phyloP scores from a whole-genome alignment of 2,797 vertebrate genomes.

The Paratrypauchen microcephalus region DNA sequence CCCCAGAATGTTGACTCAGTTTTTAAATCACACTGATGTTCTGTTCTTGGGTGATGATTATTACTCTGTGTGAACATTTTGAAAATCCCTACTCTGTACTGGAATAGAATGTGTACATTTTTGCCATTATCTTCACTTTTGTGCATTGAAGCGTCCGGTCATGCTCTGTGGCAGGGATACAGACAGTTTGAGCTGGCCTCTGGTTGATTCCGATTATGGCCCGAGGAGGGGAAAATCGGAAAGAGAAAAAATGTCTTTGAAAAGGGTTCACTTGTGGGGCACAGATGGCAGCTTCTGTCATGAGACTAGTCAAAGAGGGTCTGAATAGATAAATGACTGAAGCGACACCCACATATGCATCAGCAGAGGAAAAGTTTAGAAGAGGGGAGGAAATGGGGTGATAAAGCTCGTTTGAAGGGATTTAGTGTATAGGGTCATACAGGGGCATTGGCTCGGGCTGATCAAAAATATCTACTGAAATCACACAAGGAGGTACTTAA shows the following conservation, averaged over 20 bases:
- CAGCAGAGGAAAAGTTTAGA: not conserved
- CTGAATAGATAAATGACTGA: not conserved
- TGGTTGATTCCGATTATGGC: conserved; percentile 1
- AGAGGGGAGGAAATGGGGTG: not conserved
- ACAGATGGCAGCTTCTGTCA: conserved; percentile 11
- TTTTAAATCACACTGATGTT: not conserved
- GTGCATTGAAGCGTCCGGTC: not conserved
- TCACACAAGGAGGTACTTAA: not conserved
- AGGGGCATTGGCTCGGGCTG: not conserved
- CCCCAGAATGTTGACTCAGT: not conserved
- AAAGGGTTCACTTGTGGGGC: conserved; percentile 14
- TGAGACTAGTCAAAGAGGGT: conserved; percentile 4
- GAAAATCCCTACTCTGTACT: not conserved
- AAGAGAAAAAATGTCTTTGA: conserved; percentile 9
- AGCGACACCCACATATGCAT: conserved; percentile 8
- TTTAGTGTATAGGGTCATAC: not conserved
- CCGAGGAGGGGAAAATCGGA: not conserved
- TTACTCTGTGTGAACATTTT: not conserved
- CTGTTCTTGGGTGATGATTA: not conserved
- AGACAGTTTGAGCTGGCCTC: not conserved
- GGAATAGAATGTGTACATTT: not conserved
- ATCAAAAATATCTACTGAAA: not conserved
- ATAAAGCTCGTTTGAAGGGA: not conserved
- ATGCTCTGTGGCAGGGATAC: not conserved
- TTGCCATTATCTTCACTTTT: not conserved